Conservation (phyloP, 1,140 invertebrate species). For the Wiebesia pumilae region DNA sequence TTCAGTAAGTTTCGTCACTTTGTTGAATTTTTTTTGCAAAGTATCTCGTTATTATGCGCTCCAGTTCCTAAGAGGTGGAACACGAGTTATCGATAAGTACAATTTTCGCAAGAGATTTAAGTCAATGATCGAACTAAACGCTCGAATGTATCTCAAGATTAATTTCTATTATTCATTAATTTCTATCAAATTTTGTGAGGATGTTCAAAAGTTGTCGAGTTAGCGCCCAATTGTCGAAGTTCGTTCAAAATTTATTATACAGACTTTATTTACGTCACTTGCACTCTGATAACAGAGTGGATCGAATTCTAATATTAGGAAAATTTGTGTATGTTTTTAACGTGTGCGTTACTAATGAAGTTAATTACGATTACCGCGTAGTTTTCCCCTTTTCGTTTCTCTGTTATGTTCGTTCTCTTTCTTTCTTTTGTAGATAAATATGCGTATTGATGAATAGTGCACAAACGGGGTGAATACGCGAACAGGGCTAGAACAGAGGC, state of each 20-base stretch:
- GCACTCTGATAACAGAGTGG: too few species aligned
- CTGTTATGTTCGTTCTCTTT: background rate
- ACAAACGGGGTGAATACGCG: background rate
- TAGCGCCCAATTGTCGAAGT: too few species aligned
- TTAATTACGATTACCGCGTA: slow-evolving; percentile 26
- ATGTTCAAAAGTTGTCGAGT: too few species aligned
- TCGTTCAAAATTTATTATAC: too few species aligned
- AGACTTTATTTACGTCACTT: too few species aligned
- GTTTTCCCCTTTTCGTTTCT: background rate
- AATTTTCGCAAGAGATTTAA: background rate
- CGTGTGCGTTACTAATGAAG: slow-evolving; percentile 36
- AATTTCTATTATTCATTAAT: too few species aligned
- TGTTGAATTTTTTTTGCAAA: slow-evolving; percentile 25
- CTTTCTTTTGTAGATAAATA: background rate
- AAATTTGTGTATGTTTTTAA: slow-evolving; percentile 22
- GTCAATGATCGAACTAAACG: background rate
- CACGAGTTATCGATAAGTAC: slow-evolving; percentile 23
- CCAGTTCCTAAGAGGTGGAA: background rate
- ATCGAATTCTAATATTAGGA: too few species aligned
- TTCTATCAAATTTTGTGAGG: too few species aligned
- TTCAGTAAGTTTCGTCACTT: slow-evolving; percentile 35
- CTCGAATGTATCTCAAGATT: background rate
- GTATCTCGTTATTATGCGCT: background rate
- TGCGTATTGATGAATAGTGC: background rate
- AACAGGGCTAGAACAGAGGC: background rate